Evolutionary conservation across 1,140 invertebrate species (phyloP).

Genomic region (Helicoverpa armigera): DNA sequence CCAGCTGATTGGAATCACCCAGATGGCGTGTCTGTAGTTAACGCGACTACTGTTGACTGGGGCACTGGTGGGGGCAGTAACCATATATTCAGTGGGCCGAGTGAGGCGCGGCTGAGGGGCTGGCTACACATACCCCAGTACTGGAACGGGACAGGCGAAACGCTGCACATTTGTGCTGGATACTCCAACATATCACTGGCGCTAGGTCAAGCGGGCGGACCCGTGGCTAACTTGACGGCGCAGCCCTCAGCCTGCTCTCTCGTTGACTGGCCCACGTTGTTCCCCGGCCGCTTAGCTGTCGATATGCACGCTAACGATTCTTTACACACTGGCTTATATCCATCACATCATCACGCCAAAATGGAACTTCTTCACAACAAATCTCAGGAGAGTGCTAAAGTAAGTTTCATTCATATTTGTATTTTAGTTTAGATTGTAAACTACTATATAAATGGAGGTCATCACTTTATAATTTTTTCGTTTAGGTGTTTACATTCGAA

Average conservation of each 20-base stretch:
- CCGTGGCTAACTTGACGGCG: conserved; percentile 89
- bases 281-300: conserved; percentile 88
- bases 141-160: conserved; percentile 90
- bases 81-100: conserved; percentile 89
- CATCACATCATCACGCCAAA: conserved; percentile 90
- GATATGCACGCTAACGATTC: conserved; percentile 91
- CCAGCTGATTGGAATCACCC: conserved; percentile 95
- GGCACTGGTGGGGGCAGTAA: conserved; percentile 90
- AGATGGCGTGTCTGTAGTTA: conserved; percentile 94
- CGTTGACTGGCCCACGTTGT: conserved; percentile 87
- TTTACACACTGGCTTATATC: conserved; percentile 83
- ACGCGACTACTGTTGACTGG: conserved; percentile 93
- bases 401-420: conserved; percentile 58
- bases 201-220: conserved; percentile 63
- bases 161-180: conserved; percentile 91
- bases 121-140: conserved; percentile 92
- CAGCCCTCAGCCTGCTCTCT: conserved; percentile 89
- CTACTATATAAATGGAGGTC: no score
- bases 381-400: conserved; percentile 91
- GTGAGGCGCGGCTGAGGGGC: conserved; percentile 92
- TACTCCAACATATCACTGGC: conserved; percentile 77
- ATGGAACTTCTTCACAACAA: conserved; percentile 93
- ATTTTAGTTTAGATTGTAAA: no score
- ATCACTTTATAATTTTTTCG: conserved; percentile 23
- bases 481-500: conserved; percentile 93